phyloP scores from a whole-genome alignment of 2,113 vertebrate genomes.

The Cyprinodon brontotheroides region DNA sequence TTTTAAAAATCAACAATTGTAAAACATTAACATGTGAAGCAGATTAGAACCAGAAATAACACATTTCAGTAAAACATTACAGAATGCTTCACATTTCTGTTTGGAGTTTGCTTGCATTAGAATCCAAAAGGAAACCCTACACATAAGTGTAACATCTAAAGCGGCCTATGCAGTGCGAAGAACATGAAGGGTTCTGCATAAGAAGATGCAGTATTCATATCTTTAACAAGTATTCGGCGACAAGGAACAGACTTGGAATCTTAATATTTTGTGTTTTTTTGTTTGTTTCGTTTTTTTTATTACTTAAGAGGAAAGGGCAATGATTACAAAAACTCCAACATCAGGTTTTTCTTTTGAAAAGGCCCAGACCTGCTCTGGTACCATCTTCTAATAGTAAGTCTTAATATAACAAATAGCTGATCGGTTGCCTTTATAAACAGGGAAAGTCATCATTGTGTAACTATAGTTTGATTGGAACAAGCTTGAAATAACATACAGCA shows the following conservation, averaged over 20 bases:
- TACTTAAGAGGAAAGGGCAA: background rate
- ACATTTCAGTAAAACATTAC: too few relatives aligned
- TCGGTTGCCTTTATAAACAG: background rate
- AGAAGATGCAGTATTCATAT: background rate
- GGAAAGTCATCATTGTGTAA: background rate
- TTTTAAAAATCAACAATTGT: too few relatives aligned
- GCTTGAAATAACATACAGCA: background rate
- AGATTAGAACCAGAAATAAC: too few relatives aligned
- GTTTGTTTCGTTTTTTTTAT: background rate
- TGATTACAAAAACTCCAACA: background rate
- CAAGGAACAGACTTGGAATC: background rate
- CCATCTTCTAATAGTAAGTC: background rate
- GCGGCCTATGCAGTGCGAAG: background rate
- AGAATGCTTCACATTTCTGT: too few relatives aligned
- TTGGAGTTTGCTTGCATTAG: too few relatives aligned
- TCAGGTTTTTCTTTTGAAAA: background rate
- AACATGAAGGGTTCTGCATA: background rate
- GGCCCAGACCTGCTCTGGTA: fast-evolving
- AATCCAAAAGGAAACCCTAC: too few relatives aligned
- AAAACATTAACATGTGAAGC: too few relatives aligned
- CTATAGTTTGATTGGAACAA: background rate
- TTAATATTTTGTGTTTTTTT: too few relatives aligned
- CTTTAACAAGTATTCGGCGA: background rate
- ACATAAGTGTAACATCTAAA: background rate
- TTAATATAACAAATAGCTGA: background rate